A percentile compares a stretch with the other conserved stretches of the same genome.
Evolutionary conservation across 2,797 vertebrate genomes (phyloP).

Genomic region (Sebastes steindachneri): DNA sequence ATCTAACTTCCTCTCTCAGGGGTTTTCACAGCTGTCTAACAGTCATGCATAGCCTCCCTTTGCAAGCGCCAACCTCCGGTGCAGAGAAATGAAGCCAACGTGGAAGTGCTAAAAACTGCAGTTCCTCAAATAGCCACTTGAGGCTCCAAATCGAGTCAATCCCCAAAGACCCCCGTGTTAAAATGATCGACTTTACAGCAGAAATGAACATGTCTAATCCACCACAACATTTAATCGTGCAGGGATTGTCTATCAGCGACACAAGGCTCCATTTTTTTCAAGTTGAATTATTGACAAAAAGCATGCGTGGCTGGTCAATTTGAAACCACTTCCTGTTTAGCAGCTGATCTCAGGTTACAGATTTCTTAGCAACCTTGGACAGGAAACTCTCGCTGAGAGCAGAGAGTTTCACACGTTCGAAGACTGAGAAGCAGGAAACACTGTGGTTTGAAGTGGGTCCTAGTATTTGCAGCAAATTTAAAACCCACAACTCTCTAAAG

Average conservation of each 20-base stretch:
- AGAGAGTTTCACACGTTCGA: constrained; percentile 14
- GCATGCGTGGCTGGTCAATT: constrained; percentile 19
- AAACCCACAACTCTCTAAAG: neutral
- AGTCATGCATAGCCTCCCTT: neutral
- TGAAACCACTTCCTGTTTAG: constrained; percentile 56
- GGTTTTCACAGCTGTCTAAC: neutral
- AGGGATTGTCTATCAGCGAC: neutral
- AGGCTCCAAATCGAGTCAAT: too few relatives aligned
- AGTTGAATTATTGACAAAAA: neutral
- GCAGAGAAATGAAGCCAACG: too few relatives aligned
- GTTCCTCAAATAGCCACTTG: too few relatives aligned
- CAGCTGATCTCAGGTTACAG: neutral
- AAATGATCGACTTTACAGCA: too few relatives aligned
- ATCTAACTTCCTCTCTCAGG: neutral
- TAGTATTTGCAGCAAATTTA: neutral
- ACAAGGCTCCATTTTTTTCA: neutral
- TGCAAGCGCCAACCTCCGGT: neutral
- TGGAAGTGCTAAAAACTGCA: too few relatives aligned
- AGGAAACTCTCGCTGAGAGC: constrained; percentile 40
- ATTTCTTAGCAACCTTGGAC: constrained; percentile 52
- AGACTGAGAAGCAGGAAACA: constrained; percentile 26
- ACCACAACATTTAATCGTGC: neutral
- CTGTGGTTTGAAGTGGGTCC: constrained; percentile 12
- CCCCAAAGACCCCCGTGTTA: too few relatives aligned
- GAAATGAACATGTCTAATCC: too few relatives aligned